Evolutionary conservation across 1,140 invertebrate species (phyloP).

Genomic region (Atta texana): DNA sequence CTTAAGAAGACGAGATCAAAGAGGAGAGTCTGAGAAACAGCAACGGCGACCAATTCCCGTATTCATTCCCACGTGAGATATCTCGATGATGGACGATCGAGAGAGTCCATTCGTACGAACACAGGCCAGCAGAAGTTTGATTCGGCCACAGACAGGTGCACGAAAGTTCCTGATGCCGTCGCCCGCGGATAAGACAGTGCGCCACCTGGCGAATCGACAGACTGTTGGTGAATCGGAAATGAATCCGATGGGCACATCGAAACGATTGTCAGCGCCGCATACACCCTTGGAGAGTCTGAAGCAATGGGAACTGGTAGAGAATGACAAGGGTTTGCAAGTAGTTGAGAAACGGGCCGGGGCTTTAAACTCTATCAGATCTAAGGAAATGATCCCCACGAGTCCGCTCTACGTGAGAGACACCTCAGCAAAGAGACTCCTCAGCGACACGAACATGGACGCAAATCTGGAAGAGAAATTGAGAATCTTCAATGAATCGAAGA

Average conservation of each 20-base stretch:
- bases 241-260: conserved; percentile 17
- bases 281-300: conserved; percentile 74
- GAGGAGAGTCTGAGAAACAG: background rate
- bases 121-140: conserved; percentile 63
- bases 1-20: background rate
- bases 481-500: conserved; percentile 76
- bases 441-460: conserved; percentile 30
- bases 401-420: background rate
- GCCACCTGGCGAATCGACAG: conserved; percentile 26
- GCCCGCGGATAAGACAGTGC: conserved; percentile 29
- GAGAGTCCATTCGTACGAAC: conserved; percentile 62
- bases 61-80: background rate
- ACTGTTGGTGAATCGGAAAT: conserved; percentile 51
- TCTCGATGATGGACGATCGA: conserved; percentile 68
- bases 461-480: conserved; percentile 71
- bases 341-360: conserved; percentile 70
- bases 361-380: background rate
- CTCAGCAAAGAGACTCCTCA: conserved; percentile 7
- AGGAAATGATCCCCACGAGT: background rate
- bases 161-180: conserved; percentile 37
- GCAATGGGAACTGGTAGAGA: conserved; percentile 81
- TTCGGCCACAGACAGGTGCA: conserved; percentile 24
- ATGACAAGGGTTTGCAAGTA: conserved; percentile 73
- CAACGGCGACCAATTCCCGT: background rate
- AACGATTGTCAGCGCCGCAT: conserved; percentile 48